Evolutionary conservation across 2,888 invertebrate species (phyloP).

Genomic region (Abrostola triplasia): DNA sequence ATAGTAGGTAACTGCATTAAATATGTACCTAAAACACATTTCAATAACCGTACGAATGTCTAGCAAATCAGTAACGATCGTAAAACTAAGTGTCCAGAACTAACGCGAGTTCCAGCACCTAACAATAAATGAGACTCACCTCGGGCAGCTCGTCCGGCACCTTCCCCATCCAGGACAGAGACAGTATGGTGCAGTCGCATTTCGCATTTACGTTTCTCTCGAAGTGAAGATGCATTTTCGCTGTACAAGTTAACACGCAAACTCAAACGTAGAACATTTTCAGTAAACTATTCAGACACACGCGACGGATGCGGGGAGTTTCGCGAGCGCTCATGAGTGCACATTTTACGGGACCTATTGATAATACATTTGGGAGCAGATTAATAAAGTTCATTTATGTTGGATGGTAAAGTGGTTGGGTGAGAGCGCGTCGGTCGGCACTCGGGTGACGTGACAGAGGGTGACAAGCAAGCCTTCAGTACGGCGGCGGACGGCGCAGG

Average conservation of each 20-base stretch:
- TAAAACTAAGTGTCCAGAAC: slow-evolving; percentile 21
- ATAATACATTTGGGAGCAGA: slow-evolving; percentile 50
- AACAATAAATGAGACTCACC: slow-evolving; percentile 87
- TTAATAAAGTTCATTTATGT: slow-evolving; percentile 56
- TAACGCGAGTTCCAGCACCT: slow-evolving; percentile 22
- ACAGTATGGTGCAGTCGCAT: slow-evolving; percentile 98
- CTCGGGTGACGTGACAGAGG: slow-evolving; percentile 77
- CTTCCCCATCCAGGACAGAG: slow-evolving; percentile 99
- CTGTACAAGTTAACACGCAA: slow-evolving; percentile 59
- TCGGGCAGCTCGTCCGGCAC: slow-evolving; percentile 98
- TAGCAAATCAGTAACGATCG: slow-evolving; percentile 28
- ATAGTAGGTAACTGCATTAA: too few relatives aligned
- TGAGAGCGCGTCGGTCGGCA: slow-evolving; percentile 66
- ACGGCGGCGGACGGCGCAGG: slow-evolving; percentile 71
- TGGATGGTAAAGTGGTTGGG: slow-evolving; percentile 46
- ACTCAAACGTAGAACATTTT: slow-evolving; percentile 59
- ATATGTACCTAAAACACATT: neutral
- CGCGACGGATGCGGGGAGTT: slow-evolving; percentile 41
- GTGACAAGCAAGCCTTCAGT: slow-evolving; percentile 73
- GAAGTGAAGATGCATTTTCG: slow-evolving; percentile 97
- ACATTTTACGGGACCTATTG: slow-evolving; percentile 65
- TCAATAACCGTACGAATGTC: slow-evolving; percentile 27
- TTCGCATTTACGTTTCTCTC: slow-evolving; percentile 97
- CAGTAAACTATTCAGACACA: slow-evolving; percentile 56
- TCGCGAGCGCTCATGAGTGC: slow-evolving; percentile 44